Conservation (phyloP, 1,140 invertebrate genomes). For the Idris sp. region DNA sequence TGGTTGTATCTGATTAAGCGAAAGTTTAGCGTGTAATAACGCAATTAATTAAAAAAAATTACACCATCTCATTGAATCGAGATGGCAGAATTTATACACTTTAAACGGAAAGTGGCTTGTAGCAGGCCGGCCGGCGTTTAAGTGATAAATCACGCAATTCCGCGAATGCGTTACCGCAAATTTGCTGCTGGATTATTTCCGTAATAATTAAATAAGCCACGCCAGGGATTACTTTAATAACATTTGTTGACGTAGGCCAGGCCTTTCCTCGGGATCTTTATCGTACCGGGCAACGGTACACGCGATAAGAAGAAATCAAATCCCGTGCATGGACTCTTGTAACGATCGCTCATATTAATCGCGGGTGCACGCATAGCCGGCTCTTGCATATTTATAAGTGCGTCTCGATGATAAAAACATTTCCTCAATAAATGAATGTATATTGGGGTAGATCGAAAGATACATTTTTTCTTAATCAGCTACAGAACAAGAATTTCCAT, state of each 20-base stretch:
- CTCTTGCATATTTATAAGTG: slow-evolving; percentile 58
- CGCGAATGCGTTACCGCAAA: slow-evolving; percentile 43
- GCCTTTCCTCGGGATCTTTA: slow-evolving; percentile 47
- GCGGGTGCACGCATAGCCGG: slow-evolving; percentile 17
- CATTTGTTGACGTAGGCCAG: slow-evolving; percentile 28
- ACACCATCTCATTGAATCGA: slow-evolving; percentile 34
- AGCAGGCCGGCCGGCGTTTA: slow-evolving; percentile 6
- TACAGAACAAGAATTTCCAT: no score
- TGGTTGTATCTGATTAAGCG: slow-evolving; percentile 43
- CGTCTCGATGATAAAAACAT: slow-evolving; percentile 39
- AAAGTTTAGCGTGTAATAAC: slow-evolving; percentile 50
- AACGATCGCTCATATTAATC: slow-evolving; percentile 66
- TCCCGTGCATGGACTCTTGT: slow-evolving; percentile 43
- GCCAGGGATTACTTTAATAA: slow-evolving; percentile 50
- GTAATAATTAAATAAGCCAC: slow-evolving; percentile 57
- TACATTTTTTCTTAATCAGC: no score
- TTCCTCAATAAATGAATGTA: no score
- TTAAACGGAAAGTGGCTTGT: slow-evolving; percentile 18
- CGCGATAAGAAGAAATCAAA: slow-evolving; percentile 57
- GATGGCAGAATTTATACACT: slow-evolving; percentile 53
- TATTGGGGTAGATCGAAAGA: no score
- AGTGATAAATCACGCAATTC: slow-evolving; percentile 51
- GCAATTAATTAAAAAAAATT: slow-evolving; percentile 48
- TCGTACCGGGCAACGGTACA: slow-evolving; percentile 45
- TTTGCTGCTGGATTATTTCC: slow-evolving; percentile 50